phyloP scores from a whole-genome alignment of 2,888 invertebrate genomes.

The Melanargia galathea region DNA sequence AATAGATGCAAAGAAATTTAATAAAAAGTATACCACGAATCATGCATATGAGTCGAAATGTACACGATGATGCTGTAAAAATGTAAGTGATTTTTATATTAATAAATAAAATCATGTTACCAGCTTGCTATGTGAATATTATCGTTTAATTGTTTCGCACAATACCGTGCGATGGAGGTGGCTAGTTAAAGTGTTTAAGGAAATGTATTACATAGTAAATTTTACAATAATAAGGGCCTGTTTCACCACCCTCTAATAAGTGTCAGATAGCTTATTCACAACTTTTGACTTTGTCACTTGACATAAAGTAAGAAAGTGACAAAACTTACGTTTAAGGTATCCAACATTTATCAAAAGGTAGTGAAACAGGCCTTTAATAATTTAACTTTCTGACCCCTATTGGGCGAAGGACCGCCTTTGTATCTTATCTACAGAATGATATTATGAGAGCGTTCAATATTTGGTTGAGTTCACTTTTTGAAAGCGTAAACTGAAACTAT shows the following conservation, averaged over 20 bases:
- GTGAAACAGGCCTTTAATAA: too few relatives aligned
- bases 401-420: not conserved
- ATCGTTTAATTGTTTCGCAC: conserved; percentile 14
- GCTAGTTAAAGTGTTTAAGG: not conserved
- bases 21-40: not conserved
- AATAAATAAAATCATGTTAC: conserved; percentile 35
- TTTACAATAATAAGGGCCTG: too few relatives aligned
- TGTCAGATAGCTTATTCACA: too few relatives aligned
- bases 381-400: not conserved
- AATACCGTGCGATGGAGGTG: conserved; percentile 6
- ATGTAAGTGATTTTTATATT: conserved; percentile 14
- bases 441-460: too few relatives aligned
- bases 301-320: too few relatives aligned
- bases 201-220: conserved; percentile 8
- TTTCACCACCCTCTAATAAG: too few relatives aligned
- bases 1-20: not conserved
- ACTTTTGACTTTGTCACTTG: too few relatives aligned
- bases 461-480: too few relatives aligned
- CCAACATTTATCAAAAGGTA: too few relatives aligned
- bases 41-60: not conserved
- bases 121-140: conserved; percentile 30
- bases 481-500: too few relatives aligned
- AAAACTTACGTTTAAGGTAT: too few relatives aligned
- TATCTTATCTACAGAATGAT: not conserved
- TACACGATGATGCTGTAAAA: conserved; percentile 7